Evolutionary conservation across 2,113 vertebrate species (phyloP), one percentile per base, ranked within the genome.

Genomic region (Cygnus buccinator): DNA sequence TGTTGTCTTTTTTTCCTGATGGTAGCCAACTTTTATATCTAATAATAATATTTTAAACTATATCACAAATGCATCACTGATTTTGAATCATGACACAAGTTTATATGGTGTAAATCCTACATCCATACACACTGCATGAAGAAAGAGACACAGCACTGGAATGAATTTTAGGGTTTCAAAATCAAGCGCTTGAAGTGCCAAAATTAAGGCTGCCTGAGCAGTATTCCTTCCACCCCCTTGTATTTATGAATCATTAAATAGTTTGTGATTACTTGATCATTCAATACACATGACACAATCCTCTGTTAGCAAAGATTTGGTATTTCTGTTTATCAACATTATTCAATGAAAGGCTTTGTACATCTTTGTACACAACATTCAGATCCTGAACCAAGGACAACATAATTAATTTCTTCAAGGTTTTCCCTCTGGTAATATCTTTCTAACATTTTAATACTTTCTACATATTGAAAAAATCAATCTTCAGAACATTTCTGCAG

Each of bases 281-380:
- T 94, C 66, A 41, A 54, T 23, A 71, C 2, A 13, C 8, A 10
- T 20, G 63, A 58, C 33, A 12, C 4, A 87, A 75, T 31, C 48
- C 14, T 78, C 84, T 85, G 15, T 66, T 61, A 76, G 26, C 74
- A 85, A 31, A 48, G 44, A 63, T 41, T 73, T 20, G 48, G 20
- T 89, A 59, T 80, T 96, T 90, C 41, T 92, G 46, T 84, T 84
- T 86, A 81, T 83, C 57, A 88, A 59, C 20, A 35, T 74, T 90
- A 80, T 83, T 86, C 26, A 63, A 4, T 71, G 76, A 74, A 3
- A 52, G 17, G 21, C 4, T 87, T 77, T 35, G 39, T 63, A 55
- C 15, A 19, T 59, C 63, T 94, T 83, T 91, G n/a, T 59, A 67
- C 5, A 19, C 58, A 77, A 55, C 16, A 63, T 83, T 96, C 63